Evolutionary conservation across 2,888 invertebrate species (phyloP), one percentile per base, ranked within the genome.

Genomic region (Dynastes maya): DNA sequence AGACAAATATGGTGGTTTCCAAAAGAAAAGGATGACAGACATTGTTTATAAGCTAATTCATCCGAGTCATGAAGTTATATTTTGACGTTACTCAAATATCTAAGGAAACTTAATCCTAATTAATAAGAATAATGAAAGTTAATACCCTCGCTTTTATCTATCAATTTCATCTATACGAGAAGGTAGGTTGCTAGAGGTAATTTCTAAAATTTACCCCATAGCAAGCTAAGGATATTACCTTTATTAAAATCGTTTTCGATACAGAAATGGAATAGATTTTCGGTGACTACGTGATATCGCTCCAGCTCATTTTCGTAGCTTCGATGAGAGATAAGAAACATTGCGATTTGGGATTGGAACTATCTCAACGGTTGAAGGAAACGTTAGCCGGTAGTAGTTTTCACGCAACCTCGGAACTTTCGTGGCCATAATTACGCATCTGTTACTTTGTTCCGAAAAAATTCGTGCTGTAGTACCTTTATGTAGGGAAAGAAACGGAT

Each of bases 341-440:
- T 29, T 64, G n/a, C 13, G 64, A 53, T 51, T 70, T 29, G 53
- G 29, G 13, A n/a, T 37, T 37, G 45, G 45, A 29, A 53, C 53
- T 16, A 70, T 53, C 70, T n/a, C 51, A n/a, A 51, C 29, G 45
- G 13, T n/a, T 13, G 53, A 70, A 51, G 70, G 70, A 70, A 70
- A 70, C 70, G 22, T 29, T 70, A 70, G n/a, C 53, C 70, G 32
- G 70, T 29, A 22, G 29, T 70, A 70, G 70, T 70, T 70, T 70
- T 70, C 70, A 70, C 70, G 70, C 70, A 70, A 70, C 27, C 51
- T 8, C 32, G 0, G 53, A 70, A 70, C 40, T 70, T 70, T 53
- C 51, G 13, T 11, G 5, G 51, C 53, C 5, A 29, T 70, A 70
- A 70, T 70, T 70, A 70, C 70, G 70, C 70, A 32, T 70, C 51